phyloP scores from a whole-genome alignment of 2,797 vertebrate species.

The Urophycis tenuis region DNA sequence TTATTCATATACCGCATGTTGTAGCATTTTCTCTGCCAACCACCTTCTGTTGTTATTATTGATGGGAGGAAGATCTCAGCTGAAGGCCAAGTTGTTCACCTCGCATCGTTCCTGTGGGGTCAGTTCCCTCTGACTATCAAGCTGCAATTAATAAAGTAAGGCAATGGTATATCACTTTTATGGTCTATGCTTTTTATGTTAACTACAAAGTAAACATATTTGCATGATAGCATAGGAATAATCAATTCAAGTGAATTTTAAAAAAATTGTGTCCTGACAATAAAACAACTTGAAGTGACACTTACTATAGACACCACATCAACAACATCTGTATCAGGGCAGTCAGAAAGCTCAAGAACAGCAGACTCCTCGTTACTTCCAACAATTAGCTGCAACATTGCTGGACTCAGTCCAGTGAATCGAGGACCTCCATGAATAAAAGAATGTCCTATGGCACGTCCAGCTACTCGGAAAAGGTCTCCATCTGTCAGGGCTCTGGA shows the following conservation, averaged over 20 bases:
- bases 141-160: constrained; percentile 6
- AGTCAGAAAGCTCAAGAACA: constrained; percentile 11
- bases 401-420: constrained; percentile 13
- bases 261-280: neutral
- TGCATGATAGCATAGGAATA: neutral
- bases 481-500: constrained; percentile 16
- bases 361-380: constrained; percentile 6
- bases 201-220: neutral
- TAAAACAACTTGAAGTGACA: constrained; percentile 3
- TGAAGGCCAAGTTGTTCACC: constrained; percentile 17
- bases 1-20: constrained; percentile 12
- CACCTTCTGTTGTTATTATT: constrained; percentile 15
- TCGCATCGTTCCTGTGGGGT: constrained; percentile 7
- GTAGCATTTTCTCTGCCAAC: constrained; percentile 18
- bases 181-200: neutral
- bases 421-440: constrained; percentile 24
- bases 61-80: constrained; percentile 21
- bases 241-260: neutral
- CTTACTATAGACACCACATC: constrained; percentile 22
- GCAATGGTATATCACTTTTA: neutral
- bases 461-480: constrained; percentile 24
- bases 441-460: constrained; percentile 19
- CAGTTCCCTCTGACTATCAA: constrained; percentile 17
- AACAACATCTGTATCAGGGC: constrained; percentile 20
- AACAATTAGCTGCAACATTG: constrained; percentile 14